These are phyloP conservation scores for Tetramorium parvispinum DNA, from an alignment of 1,140 invertebrate genomes.

Conservation along the genomic window DNA sequence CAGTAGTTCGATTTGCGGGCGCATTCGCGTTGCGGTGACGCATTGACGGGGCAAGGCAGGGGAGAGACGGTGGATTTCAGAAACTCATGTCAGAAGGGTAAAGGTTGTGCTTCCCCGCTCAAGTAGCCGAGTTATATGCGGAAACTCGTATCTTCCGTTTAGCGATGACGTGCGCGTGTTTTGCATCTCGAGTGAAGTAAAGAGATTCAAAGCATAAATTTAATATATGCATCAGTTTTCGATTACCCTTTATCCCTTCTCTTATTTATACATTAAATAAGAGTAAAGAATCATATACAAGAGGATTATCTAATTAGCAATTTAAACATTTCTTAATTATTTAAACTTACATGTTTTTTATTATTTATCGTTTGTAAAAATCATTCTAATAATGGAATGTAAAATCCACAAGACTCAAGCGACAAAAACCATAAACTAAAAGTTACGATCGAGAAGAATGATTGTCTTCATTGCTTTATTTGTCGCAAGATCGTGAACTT, in stretches of 20 bases:
- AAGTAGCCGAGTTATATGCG: constrained; percentile 33
- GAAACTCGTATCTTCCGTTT: constrained; percentile 54
- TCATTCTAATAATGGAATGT: background rate
- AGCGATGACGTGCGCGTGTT: constrained; percentile 33
- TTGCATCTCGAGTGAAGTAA: constrained; percentile 26
- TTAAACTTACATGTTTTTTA: too few species aligned
- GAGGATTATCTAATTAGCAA: background rate
- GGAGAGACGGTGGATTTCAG: constrained; percentile 22
- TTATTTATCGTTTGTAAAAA: background rate
- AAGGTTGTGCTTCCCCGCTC: constrained; percentile 20
- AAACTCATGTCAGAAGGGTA: constrained; percentile 38
- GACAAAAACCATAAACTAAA: background rate
- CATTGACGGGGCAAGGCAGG: background rate
- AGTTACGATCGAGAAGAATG: background rate
- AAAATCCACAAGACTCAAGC: background rate
- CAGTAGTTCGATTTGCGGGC: constrained; percentile 69
- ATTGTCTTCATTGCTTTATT: background rate
- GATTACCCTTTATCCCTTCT: background rate
- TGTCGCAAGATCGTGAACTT: background rate
- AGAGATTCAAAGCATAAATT: constrained; percentile 29
- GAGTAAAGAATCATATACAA: too few species aligned
- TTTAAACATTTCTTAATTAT: background rate
- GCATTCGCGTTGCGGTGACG: constrained; percentile 28
- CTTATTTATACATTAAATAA: background rate
- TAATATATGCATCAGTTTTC: background rate